A percentile compares a stretch with the other conserved stretches of the same genome.
phyloP scores from a whole-genome alignment of 2,113 vertebrate genomes.

The Podilymbus podiceps region DNA sequence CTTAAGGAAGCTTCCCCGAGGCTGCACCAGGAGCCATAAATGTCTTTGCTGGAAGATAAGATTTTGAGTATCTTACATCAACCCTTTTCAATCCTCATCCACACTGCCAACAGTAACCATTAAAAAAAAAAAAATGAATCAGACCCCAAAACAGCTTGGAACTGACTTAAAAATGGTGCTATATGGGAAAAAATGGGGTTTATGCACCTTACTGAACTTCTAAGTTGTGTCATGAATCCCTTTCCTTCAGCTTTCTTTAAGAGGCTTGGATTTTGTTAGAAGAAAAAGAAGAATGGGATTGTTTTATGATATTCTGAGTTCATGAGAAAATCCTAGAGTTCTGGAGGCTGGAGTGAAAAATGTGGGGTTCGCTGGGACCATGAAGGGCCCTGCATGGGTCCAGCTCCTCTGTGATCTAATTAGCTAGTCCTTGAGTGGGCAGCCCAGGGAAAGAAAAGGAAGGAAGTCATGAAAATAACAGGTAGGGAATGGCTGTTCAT shows the following conservation, averaged over 20 bases:
- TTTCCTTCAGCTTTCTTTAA: not conserved
- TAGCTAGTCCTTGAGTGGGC: not conserved
- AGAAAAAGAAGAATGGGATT: not conserved
- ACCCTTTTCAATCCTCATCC: not conserved
- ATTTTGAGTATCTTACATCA: not conserved
- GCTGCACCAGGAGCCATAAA: not conserved
- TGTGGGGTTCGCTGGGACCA: not conserved
- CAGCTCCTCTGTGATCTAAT: not conserved
- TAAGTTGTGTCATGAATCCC: not conserved
- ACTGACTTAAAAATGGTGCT: not conserved
- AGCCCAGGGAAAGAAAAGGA: not conserved
- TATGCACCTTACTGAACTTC: not conserved
- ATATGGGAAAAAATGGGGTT: fast-evolving
- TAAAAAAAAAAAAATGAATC: not conserved
- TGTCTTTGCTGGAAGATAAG: not conserved
- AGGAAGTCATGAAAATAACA: not conserved
- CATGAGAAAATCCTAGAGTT: not conserved
- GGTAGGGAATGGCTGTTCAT: not conserved
- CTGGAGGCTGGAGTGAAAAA: not conserved
- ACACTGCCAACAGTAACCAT: not conserved
- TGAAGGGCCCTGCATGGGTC: not conserved
- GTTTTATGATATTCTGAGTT: not conserved
- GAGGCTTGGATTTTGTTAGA: not conserved
- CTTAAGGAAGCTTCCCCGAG: not conserved
- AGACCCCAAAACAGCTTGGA: not conserved